Evolutionary conservation across 1,140 invertebrate species (phyloP).

Genomic region (Bursaphelenchus mucronatus): DNA sequence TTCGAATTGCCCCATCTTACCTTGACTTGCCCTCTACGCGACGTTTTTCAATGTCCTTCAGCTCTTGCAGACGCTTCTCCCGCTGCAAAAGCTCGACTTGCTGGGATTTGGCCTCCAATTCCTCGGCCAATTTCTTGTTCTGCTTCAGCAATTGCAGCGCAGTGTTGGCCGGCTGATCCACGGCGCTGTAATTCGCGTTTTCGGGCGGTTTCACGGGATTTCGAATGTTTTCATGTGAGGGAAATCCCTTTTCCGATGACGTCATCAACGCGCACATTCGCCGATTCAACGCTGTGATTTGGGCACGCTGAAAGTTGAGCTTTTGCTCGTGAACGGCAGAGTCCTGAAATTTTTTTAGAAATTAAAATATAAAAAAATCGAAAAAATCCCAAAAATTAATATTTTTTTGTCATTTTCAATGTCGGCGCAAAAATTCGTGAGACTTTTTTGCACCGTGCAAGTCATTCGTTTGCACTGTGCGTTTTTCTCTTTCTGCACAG

Average conservation of each 20-base stretch:
- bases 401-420: no score
- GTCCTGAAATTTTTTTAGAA: conserved; percentile 43
- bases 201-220: conserved; percentile 13
- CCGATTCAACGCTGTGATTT: conserved; percentile 55
- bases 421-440: no score
- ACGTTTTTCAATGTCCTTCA: background rate
- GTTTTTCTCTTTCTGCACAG: no score
- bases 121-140: conserved; percentile 25
- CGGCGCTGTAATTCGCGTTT: conserved; percentile 4
- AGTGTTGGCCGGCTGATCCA: conserved; percentile 15
- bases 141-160: conserved; percentile 10
- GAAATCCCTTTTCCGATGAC: conserved; percentile 39
- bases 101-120: conserved; percentile 31
- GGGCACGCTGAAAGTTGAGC: conserved; percentile 54
- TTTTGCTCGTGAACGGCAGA: conserved; percentile 57
- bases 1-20: background rate
- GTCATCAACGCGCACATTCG: conserved; percentile 43
- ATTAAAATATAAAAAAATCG: background rate
- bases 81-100: conserved; percentile 31
- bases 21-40: background rate
- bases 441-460: no score
- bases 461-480: no score
- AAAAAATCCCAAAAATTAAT: conserved; percentile 10
- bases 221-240: conserved; percentile 28
- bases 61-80: conserved; percentile 22